Evolutionary conservation across 1,140 invertebrate genomes (phyloP).

Genomic region (Rhizoglyphus robini): DNA sequence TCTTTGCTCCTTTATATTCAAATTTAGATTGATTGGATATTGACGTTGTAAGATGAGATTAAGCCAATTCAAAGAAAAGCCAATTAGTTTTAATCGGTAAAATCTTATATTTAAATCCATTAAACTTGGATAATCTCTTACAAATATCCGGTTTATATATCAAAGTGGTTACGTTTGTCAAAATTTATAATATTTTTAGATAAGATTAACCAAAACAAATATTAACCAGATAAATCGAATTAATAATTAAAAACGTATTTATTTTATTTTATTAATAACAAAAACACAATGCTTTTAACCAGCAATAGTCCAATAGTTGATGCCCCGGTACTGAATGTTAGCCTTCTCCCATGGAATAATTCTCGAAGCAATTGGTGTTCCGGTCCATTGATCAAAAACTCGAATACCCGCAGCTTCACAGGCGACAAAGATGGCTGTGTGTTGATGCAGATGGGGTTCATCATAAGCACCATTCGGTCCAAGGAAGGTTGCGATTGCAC

Average conservation of each 20-base stretch:
- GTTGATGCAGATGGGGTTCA: slow-evolving; percentile 18
- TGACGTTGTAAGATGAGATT: no score
- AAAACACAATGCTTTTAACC: no score
- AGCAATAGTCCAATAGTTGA: slow-evolving; percentile 15
- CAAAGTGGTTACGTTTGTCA: no score
- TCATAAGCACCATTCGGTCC: slow-evolving; percentile 15
- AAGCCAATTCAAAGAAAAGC: no score
- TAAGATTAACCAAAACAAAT: neutral
- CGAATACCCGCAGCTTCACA: neutral
- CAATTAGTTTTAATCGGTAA: no score
- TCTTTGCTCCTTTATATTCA: no score
- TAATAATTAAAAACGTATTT: neutral
- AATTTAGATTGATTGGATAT: no score
- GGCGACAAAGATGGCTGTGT: slow-evolving; percentile 15
- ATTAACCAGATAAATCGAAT: neutral
- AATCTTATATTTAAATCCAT: no score
- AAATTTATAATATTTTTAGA: neutral
- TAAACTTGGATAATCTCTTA: no score
- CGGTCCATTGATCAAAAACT: slow-evolving; percentile 16
- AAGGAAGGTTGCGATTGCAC: slow-evolving; percentile 15
- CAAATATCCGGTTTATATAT: no score
- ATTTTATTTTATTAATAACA: neutral
- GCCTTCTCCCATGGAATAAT: slow-evolving; percentile 1
- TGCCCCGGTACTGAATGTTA: neutral
- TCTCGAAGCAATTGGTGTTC: neutral